Evolutionary conservation across 2,797 vertebrate genomes (phyloP).

Genomic region (Schizopygopsis pylzovi): DNA sequence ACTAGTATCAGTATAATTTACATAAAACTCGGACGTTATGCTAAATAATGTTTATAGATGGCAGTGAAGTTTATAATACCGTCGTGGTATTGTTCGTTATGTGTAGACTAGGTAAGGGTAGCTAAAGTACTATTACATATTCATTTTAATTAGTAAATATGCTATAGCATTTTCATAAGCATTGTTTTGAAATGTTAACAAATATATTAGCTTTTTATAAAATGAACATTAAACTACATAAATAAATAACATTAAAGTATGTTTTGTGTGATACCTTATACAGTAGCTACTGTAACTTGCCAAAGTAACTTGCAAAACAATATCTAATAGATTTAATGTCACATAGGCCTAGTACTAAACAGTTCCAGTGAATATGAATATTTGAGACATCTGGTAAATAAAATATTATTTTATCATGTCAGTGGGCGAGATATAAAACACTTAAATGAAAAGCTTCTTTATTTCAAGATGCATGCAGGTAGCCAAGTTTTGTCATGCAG

Average conservation of each 20-base stretch:
- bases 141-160: background rate
- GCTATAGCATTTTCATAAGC: background rate
- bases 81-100: background rate
- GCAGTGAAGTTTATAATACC: background rate
- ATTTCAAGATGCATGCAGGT: constrained; percentile 70
- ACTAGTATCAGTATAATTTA: background rate
- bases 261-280: background rate
- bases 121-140: background rate
- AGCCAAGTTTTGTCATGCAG: constrained; percentile 76
- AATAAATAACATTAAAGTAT: background rate
- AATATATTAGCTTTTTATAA: background rate
- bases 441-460: constrained; percentile 11
- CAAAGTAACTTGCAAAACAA: background rate
- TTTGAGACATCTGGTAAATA: constrained; percentile 27
- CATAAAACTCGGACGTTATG: background rate
- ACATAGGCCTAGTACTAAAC: background rate
- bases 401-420: background rate
- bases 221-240: background rate
- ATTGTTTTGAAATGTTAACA: background rate
- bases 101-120: background rate
- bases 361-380: background rate
- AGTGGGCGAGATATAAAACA: constrained; percentile 12
- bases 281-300: background rate
- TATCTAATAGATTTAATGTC: background rate
- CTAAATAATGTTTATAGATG: background rate